phyloP scores from a whole-genome alignment of 2,888 invertebrate genomes.

The Andrena trimmerana region DNA sequence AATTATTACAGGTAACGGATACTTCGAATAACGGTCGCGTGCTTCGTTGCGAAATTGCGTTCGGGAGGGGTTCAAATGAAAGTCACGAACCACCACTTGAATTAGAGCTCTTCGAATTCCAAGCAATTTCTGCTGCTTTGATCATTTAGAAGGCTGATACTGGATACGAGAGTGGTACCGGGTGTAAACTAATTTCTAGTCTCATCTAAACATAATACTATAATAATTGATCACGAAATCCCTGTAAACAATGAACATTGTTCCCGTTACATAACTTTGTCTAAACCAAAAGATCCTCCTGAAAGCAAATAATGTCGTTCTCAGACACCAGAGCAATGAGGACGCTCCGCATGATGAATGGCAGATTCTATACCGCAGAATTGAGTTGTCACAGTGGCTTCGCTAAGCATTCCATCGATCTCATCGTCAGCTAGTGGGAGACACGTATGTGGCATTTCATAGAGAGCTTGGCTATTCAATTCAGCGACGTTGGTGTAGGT shows the following conservation, averaged over 20 bases:
- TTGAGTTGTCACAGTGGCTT: slow-evolving; percentile 13
- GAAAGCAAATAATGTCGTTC: not conserved
- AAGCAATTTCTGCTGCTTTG: not conserved
- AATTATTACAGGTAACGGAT: slow-evolving; percentile 27
- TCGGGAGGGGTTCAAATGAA: slow-evolving; percentile 1
- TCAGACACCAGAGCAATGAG: not conserved
- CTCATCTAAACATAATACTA: too few relatives aligned
- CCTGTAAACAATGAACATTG: too few relatives aligned
- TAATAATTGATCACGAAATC: too few relatives aligned
- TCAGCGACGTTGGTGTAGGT: slow-evolving; percentile 7
- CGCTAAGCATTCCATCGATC: not conserved
- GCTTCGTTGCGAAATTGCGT: slow-evolving; percentile 7
- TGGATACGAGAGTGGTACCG: too few relatives aligned
- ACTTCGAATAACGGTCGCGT: slow-evolving; percentile 8
- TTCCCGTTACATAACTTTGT: too few relatives aligned
- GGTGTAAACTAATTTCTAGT: too few relatives aligned
- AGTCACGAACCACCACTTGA: not conserved
- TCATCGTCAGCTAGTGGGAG: slow-evolving; percentile 1
- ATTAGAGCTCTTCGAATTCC: not conserved
- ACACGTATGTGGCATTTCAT: slow-evolving; percentile 40
- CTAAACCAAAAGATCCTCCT: not conserved
- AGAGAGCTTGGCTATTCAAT: slow-evolving; percentile 31
- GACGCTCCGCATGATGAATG: not conserved
- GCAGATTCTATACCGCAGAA: not conserved
- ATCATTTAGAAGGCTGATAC: not conserved